Percentiles rank a stretch among this genome's conserved stretches.
phyloP scores from a whole-genome alignment of 2,888 invertebrate species.

The Aphidius colemani region DNA sequence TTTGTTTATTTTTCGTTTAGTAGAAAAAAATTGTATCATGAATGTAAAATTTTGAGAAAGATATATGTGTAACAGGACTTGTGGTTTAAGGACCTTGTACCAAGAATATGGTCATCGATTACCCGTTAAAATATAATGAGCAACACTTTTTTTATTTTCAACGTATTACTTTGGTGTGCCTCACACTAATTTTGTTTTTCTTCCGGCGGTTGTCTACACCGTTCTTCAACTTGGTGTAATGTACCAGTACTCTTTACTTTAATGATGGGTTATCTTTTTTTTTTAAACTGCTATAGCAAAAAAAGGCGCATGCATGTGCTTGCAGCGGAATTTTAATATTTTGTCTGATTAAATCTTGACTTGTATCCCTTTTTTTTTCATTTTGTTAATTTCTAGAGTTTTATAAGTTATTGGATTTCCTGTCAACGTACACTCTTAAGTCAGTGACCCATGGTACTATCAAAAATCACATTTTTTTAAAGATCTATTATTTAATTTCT shows the following conservation, averaged over 20 bases:
- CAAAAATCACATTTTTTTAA: too few species aligned
- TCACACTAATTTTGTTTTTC: conserved; percentile 3
- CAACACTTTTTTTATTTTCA: conserved; percentile 22
- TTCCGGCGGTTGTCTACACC: neutral
- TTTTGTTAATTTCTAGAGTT: neutral
- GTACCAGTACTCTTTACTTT: neutral
- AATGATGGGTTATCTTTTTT: conserved; percentile 8
- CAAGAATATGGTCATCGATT: too few species aligned
- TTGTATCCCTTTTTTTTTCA: neutral
- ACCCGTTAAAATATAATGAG: too few species aligned
- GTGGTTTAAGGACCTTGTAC: too few species aligned
- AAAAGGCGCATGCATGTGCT: conserved; percentile 26
- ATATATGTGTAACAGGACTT: too few species aligned
- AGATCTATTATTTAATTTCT: too few species aligned
- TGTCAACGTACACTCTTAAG: too few species aligned
- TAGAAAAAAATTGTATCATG: too few species aligned
- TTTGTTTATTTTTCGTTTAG: too few species aligned
- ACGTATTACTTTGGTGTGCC: conserved; percentile 28
- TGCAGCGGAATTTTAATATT: neutral
- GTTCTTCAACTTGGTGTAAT: neutral
- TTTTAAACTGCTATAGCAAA: conserved; percentile 12
- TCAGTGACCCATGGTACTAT: too few species aligned
- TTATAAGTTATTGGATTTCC: too few species aligned
- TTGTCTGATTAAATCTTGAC: neutral
- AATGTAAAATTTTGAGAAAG: neutral